phyloP scores from a whole-genome alignment of 2,113 vertebrate genomes.

The Tor tambroides region DNA sequence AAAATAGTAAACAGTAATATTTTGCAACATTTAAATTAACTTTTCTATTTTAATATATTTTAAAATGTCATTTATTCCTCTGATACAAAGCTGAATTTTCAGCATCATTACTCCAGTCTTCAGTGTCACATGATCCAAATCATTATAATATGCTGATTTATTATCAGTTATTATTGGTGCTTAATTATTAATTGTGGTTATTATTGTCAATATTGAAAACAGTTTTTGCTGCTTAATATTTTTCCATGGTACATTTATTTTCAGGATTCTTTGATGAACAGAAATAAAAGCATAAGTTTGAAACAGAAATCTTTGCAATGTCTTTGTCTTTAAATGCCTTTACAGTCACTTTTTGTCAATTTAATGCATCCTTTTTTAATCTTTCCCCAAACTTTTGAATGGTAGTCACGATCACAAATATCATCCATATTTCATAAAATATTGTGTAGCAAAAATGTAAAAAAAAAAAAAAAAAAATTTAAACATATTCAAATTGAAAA shows the following conservation, averaged over 20 bases:
- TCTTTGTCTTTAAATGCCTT: no score
- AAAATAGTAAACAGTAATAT: neutral
- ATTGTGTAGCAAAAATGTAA: neutral
- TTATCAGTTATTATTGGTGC: no score
- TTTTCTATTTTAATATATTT: neutral
- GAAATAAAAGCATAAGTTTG: no score
- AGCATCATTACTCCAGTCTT: neutral
- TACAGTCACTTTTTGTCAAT: neutral
- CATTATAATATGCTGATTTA: neutral
- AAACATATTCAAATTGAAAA: no score
- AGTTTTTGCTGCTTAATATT: no score
- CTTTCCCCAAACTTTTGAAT: neutral
- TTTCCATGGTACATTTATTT: neutral
- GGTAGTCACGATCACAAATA: neutral
- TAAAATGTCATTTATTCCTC: neutral
- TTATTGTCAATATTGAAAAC: neutral
- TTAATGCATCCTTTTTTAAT: neutral
- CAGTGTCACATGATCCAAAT: neutral
- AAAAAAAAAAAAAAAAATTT: no score
- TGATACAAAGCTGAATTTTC: neutral
- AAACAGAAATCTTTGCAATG: no score
- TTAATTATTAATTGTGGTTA: neutral
- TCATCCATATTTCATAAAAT: neutral
- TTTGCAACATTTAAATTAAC: no score
- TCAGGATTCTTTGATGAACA: neutral